These are phyloP conservation scores for Lapara coniferarum DNA, from an alignment of 2,888 invertebrate species.

Conservation along the genomic window DNA sequence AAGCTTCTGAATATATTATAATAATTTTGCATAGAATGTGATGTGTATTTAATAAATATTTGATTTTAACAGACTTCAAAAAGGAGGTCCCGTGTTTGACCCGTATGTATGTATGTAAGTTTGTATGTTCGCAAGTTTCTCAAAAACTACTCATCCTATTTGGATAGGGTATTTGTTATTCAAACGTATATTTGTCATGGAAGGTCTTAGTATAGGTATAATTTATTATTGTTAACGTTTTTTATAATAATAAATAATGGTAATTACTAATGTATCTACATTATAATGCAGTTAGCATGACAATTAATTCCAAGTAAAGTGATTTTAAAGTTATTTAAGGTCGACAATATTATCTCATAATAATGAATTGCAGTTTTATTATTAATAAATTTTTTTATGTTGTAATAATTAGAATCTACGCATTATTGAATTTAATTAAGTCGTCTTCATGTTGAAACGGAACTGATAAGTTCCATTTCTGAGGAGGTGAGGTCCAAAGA, in stretches of 20 bases:
- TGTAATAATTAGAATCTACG: background rate
- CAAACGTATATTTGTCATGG: background rate
- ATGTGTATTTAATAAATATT: conserved; percentile 9
- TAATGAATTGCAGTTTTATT: background rate
- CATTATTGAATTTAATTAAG: background rate
- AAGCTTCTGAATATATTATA: conserved; percentile 26
- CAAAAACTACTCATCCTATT: too few species aligned
- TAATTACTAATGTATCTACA: too few species aligned
- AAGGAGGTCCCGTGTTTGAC: too few species aligned
- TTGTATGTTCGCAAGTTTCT: too few species aligned
- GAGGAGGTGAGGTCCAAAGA: conserved; percentile 34
- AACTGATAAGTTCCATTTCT: conserved; percentile 32
- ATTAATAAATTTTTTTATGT: background rate
- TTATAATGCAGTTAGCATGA: too few species aligned
- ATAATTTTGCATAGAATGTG: background rate
- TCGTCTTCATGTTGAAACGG: background rate
- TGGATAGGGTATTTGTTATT: too few species aligned
- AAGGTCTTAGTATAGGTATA: too few species aligned
- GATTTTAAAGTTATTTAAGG: background rate
- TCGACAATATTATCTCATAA: too few species aligned
- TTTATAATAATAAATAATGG: too few species aligned
- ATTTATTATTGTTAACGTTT: too few species aligned
- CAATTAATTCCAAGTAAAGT: background rate
- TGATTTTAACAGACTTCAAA: conserved; percentile 9
- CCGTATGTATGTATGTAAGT: too few species aligned